Base-by-base conservation (phyloP, 2,888 invertebrate species). In the Lasius fuliginosus region DNA sequence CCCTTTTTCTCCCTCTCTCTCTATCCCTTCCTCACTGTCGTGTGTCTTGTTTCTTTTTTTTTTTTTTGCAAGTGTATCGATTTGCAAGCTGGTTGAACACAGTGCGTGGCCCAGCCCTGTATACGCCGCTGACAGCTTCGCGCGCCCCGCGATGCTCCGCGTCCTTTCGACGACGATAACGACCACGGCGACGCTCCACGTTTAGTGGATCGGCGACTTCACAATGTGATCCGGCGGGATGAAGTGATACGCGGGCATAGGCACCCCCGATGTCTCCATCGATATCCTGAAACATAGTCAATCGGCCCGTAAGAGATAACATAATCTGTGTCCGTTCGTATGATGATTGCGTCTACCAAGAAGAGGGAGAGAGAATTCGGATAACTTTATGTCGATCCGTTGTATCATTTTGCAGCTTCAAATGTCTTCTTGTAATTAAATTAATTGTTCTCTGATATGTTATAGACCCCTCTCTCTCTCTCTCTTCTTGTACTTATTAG, bases 141-240 rank as follows among this genome's bases (percentile, higher is more conserved):
- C 94, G 94, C 93, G 93, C 94, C 91, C 91, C 88, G 90, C 91
- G 91, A 93, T 94, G 94, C 94, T 93, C 91, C 89, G 93, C 93
- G 91, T 92, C 92, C 90, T 93, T 87, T 94, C 90, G 88, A 88
- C 89, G 87, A 87, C 89, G 92, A 88, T 89, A 87, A 89, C 92
- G 91, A 90, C 88, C 83, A 88, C 88, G 73, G 86, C 82, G 85
- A 85, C 85, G 84, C 86, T 84, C 90, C 91, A 90, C 90, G 90
- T 92, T 92, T 97, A 98, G 96, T 98, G 98, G 95, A 98, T 98
- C 94, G 98, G 98, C 92, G 98, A 97, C 96, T 98, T 98, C 94
- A 98, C 98, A 95, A 98, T 98, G 96, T 98, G 98, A 96, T 98
- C 98, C 91, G 98, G 98, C 92, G 98, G 97, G 95, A 98, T 97